Evolutionary conservation across 2,113 vertebrate species (phyloP).

Genomic region (Prochilodus magdalenae): DNA sequence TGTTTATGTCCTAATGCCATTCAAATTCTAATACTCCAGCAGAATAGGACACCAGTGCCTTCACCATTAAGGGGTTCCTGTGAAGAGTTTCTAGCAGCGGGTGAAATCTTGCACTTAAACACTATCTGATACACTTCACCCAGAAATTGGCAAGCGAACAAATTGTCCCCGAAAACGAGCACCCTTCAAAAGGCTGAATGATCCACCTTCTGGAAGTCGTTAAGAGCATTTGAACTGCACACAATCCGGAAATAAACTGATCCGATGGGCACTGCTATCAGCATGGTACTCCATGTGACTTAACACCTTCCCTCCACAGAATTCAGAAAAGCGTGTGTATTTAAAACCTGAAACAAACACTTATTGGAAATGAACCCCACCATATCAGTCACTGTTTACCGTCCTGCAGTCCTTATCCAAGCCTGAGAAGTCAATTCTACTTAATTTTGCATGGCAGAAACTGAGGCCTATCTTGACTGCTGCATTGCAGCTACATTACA

Average conservation of each 20-base stretch:
- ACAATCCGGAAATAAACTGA: background rate
- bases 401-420: background rate
- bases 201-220: background rate
- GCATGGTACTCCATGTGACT: background rate
- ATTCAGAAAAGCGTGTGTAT: background rate
- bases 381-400: background rate
- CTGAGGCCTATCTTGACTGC: background rate
- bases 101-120: background rate
- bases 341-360: background rate
- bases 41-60: background rate
- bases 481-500: background rate
- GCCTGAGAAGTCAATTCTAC: background rate
- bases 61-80: background rate
- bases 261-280: background rate
- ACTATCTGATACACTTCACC: background rate
- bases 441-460: background rate
- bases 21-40: background rate
- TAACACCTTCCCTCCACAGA: background rate
- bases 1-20: background rate
- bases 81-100: background rate
- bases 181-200: background rate
- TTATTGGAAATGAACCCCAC: background rate
- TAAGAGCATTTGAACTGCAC: background rate
- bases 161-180: background rate
- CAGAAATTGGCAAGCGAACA: background rate